phyloP scores from a whole-genome alignment of 1,140 invertebrate genomes.

The Bacillus rossius region DNA sequence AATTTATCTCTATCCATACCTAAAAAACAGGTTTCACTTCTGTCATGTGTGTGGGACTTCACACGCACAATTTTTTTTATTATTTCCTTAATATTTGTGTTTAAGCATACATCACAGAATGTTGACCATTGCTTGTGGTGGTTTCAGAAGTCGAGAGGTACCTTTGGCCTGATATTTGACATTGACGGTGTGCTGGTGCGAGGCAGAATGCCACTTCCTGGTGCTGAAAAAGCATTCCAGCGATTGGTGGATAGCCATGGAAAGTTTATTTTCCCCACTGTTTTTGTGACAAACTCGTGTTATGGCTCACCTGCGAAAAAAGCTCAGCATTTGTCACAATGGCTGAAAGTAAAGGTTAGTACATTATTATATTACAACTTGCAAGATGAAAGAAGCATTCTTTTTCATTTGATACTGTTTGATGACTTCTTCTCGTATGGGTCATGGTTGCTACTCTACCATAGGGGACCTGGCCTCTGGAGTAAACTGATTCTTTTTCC shows the following conservation, averaged over 20 bases:
- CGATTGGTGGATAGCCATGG: conserved; percentile 50
- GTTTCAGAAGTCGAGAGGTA: conserved; percentile 30
- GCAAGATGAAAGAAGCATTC: not conserved
- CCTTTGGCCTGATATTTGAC: conserved; percentile 64
- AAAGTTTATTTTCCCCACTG: conserved; percentile 57
- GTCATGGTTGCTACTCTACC: too few relatives aligned
- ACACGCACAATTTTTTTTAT: too few relatives aligned
- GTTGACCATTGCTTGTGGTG: too few relatives aligned
- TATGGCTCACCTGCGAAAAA: conserved; percentile 54
- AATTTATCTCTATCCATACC: too few relatives aligned
- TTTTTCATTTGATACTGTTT: not conserved
- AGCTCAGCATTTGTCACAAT: conserved; percentile 55
- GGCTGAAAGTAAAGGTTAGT: conserved; percentile 54
- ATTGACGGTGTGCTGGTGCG: conserved; percentile 68
- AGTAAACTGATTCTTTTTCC: too few relatives aligned
- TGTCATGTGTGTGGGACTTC: too few relatives aligned
- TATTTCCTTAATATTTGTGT: too few relatives aligned
- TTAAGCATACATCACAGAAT: too few relatives aligned
- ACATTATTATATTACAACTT: not conserved
- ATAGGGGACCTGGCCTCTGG: too few relatives aligned
- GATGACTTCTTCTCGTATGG: not conserved
- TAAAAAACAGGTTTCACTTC: too few relatives aligned
- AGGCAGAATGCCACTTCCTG: conserved; percentile 55
- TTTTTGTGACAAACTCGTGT: conserved; percentile 66
- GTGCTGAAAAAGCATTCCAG: conserved; percentile 52